Evolutionary conservation across 2,888 invertebrate genomes (phyloP), one percentile per base, ranked within the genome.

Genomic region (Pristionchus arcanus): DNA sequence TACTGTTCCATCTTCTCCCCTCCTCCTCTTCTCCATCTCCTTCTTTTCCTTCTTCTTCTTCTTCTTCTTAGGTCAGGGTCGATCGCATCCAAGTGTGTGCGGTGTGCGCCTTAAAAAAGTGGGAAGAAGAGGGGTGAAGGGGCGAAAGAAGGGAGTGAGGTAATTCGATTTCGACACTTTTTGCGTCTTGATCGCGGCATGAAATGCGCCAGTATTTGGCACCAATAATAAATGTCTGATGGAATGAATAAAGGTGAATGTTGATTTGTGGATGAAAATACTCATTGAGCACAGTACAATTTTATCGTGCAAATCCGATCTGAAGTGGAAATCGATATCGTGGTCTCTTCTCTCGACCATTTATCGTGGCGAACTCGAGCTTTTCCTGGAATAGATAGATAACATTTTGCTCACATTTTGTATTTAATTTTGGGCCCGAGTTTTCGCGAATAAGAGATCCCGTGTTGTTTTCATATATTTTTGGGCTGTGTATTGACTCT

Each of bases 11-110:
- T 71, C 15, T 71, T 9, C 68, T 31, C 16, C 34, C 31, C 34
- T 68, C 68, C 13, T 28, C 28, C 13, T 63, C 68, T 68, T 28
- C 28, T 11, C 28, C 68, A 28, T 63, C 71, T 71, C 16, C 71
- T 15, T 34, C 31, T 71, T n/a, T 25, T 71, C 34, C 31, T 71
- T 68, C 68, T 28, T 28, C 28, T 19, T 63, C 68, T 68, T 28
- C 28, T 11, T 68, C 68, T 68, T 63, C 71, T 71, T 37, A 37
- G 74, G 74, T 77, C 74, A 77, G 34, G 74, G 74, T 77, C 74
- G 25, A 77, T 77, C 74, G 9, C 34, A 77, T 77, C 74, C 37
- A 21, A 77, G 74, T 25, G 74, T 37, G 71, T 34, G 71, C 28
- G 71, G 71, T 37, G 71, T 34, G 71, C 13, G 74, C 25, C n/a